A percentile compares a stretch with the other conserved stretches of the same genome.
Evolutionary conservation across 2,113 vertebrate species (phyloP).

Genomic region (Pteruthius melanotis): DNA sequence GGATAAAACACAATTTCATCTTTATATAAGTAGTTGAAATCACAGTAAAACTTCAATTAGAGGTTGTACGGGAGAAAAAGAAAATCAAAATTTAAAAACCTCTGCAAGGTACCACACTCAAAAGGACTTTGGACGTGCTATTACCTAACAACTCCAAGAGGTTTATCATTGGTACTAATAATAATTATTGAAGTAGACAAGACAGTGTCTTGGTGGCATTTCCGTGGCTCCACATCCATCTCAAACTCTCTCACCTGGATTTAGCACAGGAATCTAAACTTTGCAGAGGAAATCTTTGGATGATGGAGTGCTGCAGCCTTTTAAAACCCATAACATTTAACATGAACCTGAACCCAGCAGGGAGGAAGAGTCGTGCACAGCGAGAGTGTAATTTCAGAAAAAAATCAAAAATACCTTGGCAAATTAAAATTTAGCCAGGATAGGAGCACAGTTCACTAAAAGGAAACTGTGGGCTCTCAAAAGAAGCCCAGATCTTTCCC

Average conservation of each 20-base stretch:
- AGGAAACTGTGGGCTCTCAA: neutral
- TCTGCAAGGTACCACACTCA: neutral
- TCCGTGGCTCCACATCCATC: fast-evolving
- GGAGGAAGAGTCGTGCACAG: neutral
- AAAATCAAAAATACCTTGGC: neutral
- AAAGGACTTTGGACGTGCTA: neutral
- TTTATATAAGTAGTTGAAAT: neutral
- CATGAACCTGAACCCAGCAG: neutral
- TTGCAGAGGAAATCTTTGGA: neutral
- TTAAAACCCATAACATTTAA: neutral
- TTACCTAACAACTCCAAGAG: neutral
- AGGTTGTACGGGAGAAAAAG: fast-evolving
- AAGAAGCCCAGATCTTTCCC: neutral
- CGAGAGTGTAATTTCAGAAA: neutral
- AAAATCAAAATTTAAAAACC: neutral
- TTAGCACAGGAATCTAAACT: neutral
- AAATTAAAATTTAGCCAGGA: neutral
- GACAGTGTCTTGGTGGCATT: neutral
- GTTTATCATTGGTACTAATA: neutral
- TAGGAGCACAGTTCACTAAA: neutral
- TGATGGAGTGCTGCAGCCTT: neutral
- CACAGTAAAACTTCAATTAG: neutral
- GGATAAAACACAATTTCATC: neutral
- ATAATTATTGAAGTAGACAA: neutral
- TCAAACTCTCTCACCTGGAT: neutral